These are phyloP conservation scores for Troides aeacus DNA, from an alignment of 2,888 invertebrate species.

Conservation along the genomic window DNA sequence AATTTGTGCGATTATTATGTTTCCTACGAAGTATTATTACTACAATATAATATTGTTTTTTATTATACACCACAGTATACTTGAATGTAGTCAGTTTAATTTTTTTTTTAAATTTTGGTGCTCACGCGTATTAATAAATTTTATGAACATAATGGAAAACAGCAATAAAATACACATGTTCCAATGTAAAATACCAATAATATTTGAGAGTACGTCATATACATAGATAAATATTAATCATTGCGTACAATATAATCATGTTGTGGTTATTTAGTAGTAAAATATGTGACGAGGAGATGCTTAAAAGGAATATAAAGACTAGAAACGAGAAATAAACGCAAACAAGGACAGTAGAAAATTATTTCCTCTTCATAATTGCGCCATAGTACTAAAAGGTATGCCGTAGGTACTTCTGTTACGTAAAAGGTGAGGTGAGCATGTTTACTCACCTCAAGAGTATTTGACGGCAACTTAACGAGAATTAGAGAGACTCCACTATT, in stretches of 20 bases:
- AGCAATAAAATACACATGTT: too few relatives aligned
- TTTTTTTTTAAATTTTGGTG: too few relatives aligned
- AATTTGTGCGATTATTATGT: too few relatives aligned
- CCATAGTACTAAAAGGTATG: neutral
- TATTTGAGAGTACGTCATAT: too few relatives aligned
- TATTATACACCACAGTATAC: too few relatives aligned
- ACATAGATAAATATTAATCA: too few relatives aligned
- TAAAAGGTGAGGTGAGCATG: constrained; percentile 17
- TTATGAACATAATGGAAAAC: too few relatives aligned
- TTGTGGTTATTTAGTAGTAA: neutral
- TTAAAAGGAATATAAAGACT: neutral
- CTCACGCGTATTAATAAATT: too few relatives aligned
- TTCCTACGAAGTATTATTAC: too few relatives aligned
- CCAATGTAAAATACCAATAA: too few relatives aligned
- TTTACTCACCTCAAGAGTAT: constrained; percentile 9
- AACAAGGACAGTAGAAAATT: neutral
- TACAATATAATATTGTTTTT: too few relatives aligned
- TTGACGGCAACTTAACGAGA: constrained; percentile 26
- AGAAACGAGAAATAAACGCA: neutral
- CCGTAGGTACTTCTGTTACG: constrained; percentile 4
- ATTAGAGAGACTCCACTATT: constrained; percentile 34
- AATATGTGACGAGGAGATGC: neutral
- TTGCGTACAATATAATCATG: neutral
- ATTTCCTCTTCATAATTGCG: constrained; percentile 2
- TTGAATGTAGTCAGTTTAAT: too few relatives aligned